Evolutionary conservation across 2,888 invertebrate genomes (phyloP).

Genomic region (Tipula confusa): DNA sequence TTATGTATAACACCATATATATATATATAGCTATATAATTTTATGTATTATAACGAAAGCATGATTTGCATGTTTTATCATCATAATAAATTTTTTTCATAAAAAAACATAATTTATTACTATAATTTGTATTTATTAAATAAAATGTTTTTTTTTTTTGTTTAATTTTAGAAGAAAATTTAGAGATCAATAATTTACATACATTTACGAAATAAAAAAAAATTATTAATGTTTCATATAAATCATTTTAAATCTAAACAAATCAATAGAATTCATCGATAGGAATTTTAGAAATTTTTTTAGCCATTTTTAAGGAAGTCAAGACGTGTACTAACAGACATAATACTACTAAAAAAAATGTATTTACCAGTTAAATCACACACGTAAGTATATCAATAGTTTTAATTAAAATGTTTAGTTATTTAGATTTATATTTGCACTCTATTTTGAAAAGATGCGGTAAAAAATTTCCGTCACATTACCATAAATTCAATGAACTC

Average conservation of each 20-base stretch:
- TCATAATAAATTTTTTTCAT: background rate
- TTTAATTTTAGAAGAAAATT: background rate
- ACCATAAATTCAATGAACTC: background rate
- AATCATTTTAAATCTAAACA: background rate
- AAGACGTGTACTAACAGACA: constrained; percentile 30
- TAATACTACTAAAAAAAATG: constrained; percentile 40
- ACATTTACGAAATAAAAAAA: background rate
- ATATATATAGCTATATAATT: too few relatives aligned
- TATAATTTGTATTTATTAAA: background rate
- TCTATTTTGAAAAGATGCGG: background rate
- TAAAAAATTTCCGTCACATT: background rate
- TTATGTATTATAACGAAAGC: background rate
- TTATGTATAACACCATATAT: background rate
- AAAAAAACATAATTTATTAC: background rate
- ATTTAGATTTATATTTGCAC: background rate
- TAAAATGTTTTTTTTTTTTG: background rate
- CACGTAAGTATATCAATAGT: constrained; percentile 44
- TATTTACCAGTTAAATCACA: constrained; percentile 49
- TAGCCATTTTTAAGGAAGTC: background rate
- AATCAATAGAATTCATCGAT: constrained; percentile 3
- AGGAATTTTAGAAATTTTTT: background rate
- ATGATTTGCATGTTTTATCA: background rate
- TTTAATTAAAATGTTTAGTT: background rate
- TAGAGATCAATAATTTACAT: background rate
- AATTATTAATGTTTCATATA: background rate